Evolutionary conservation across 1,140 invertebrate genomes (phyloP), one percentile per base, ranked within the genome.

Genomic region (Orchesella cincta): DNA sequence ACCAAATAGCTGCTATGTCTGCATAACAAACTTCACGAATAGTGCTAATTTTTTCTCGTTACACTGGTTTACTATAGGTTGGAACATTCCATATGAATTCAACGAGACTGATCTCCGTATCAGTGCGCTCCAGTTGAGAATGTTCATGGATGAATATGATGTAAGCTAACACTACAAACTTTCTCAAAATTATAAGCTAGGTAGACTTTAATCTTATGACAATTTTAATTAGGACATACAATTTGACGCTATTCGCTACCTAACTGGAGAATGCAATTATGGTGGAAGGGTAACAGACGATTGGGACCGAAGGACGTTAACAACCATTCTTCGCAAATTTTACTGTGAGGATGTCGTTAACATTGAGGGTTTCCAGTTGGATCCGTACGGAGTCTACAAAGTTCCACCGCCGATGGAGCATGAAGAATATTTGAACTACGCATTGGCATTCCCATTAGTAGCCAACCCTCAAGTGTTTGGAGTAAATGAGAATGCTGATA

Each of bases 261-360:
- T 98, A 74, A 96, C 93, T 0, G 96, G 95, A 14, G 96, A 98
- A 87, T 98, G 96, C 84, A 98, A 98, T 87, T 98, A 98, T 83
- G 97, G 97, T 31, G 96, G 97, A 0, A 89, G 94, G 83, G 95
- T 98, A 0, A 98, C 95, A 0, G 96, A 98, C 84, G 93, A 97
- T 83, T 96, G 94, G 93, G 97, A 98, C 87, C 88, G 95, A 67
- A 88, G 95, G 72, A 93, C 92, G 1, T 87, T 98, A 20, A 91
- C 89, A 78, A 96, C 94, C 3, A 92, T 96, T 75, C 86, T 98
- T 14, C 87, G 87, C 75, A 92, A 91, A 82, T 97, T 93, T 84
- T 98, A 95, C 85, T 92, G 90, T 81, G 70, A 83, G 82, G 85
- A 82, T 0, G 77, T 85, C 29, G 84, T 87, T 16, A 77, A 79